phyloP scores from a whole-genome alignment of 2,888 invertebrate species.

The Ceriagrion tenellum region DNA sequence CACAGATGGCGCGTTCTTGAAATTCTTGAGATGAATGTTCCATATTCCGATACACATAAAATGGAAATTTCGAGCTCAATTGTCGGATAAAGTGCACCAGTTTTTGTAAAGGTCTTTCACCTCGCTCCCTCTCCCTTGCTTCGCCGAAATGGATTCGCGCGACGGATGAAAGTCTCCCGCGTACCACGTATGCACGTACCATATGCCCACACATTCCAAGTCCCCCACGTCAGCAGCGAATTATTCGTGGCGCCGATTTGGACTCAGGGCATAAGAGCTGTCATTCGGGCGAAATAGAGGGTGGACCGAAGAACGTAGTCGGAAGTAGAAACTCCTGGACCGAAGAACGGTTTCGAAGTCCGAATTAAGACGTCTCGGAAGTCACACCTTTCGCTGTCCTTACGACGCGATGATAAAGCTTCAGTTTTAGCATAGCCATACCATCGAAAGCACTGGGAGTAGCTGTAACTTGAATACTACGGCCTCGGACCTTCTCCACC shows the following conservation, averaged over 20 bases:
- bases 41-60: not conserved
- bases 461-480: not conserved
- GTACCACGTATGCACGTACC: not conserved
- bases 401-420: not conserved
- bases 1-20: not conserved
- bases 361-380: not conserved
- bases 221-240: not conserved
- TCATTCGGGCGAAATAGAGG: not conserved
- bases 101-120: not conserved
- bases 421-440: no score
- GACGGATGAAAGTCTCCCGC: not conserved
- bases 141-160: not conserved
- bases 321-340: not conserved
- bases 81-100: not conserved
- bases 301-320: not conserved
- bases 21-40: not conserved
- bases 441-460: not conserved
- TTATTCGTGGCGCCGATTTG: not conserved
- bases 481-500: not conserved
- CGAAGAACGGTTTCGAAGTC: not conserved
- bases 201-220: not conserved
- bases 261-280: not conserved
- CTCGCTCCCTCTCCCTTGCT: not conserved
- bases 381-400: not conserved
- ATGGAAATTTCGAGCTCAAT: not conserved